These are phyloP conservation scores for Trichonephila clavata DNA, from an alignment of 1,140 invertebrate species.

Conservation along the genomic window DNA sequence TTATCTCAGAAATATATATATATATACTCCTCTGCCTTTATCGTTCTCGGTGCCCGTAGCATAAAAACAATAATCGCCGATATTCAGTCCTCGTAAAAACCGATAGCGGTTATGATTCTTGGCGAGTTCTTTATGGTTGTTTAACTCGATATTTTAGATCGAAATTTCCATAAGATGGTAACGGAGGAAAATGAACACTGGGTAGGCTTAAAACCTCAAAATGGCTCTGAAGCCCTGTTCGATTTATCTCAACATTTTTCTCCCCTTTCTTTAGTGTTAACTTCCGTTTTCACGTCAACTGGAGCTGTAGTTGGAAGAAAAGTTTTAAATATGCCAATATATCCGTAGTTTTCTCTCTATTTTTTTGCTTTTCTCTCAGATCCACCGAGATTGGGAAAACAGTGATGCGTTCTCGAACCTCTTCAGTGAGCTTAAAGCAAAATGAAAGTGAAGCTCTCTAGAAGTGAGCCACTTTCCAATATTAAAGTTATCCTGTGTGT, in stretches of 20 bases:
- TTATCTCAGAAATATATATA: constrained; percentile 46
- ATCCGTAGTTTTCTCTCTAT: neutral
- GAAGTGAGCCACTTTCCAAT: neutral
- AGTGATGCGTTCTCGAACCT: neutral
- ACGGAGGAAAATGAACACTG: neutral
- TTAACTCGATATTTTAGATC: constrained; percentile 71
- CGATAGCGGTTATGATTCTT: constrained; percentile 72
- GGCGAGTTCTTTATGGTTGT: constrained; percentile 68
- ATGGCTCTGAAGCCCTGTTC: constrained; percentile 20
- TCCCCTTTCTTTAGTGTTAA: neutral
- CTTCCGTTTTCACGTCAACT: constrained; percentile 28
- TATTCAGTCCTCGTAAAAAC: constrained; percentile 54
- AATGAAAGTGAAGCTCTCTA: neutral
- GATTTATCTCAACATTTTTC: constrained; percentile 15
- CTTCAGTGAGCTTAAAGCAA: neutral
- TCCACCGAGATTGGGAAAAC: neutral
- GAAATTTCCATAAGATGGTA: constrained; percentile 68
- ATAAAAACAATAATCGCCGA: constrained; percentile 70
- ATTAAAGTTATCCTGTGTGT: neutral
- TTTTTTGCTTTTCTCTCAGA: neutral
- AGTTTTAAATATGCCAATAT: constrained; percentile 8
- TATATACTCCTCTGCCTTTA: constrained; percentile 15
- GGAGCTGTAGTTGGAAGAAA: neutral
- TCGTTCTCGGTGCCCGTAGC: constrained; percentile 56
- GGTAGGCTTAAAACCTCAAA: constrained; percentile 57